phyloP scores from a whole-genome alignment of 2,113 vertebrate genomes.

The Bufo bufo region DNA sequence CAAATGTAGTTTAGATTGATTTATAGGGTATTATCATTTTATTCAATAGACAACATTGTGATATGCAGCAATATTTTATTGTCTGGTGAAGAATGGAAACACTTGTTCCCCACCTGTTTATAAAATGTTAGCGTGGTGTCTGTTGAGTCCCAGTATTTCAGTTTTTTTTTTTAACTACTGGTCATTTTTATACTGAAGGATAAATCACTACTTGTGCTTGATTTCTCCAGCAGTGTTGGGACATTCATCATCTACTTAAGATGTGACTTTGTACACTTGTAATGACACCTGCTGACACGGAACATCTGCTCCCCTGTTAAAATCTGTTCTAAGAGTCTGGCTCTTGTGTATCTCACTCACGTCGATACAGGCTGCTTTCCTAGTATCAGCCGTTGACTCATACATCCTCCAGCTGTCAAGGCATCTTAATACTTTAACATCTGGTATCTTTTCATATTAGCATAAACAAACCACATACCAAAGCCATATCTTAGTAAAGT shows the following conservation, averaged over 20 bases:
- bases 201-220: background rate
- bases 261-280: conserved; percentile 26
- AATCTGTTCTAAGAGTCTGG: background rate
- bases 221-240: background rate
- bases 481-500: conserved; percentile 8
- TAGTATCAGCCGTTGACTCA: conserved; percentile 42
- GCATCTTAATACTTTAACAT: conserved; percentile 41
- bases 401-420: conserved; percentile 37
- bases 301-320: conserved; percentile 23
- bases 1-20: no score
- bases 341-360: conserved; percentile 24
- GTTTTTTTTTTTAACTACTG: background rate
- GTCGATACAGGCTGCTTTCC: conserved; percentile 10
- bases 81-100: no score
- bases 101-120: no score
- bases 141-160: background rate
- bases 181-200: background rate
- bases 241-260: background rate
- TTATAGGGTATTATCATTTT: no score
- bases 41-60: no score
- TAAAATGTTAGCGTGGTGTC: no score
- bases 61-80: no score
- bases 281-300: conserved; percentile 6
- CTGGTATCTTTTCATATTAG: conserved; percentile 37
- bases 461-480: conserved; percentile 33